phyloP scores from a whole-genome alignment of 2,113 vertebrate genomes.

The Thinocorus orbignyianus region DNA sequence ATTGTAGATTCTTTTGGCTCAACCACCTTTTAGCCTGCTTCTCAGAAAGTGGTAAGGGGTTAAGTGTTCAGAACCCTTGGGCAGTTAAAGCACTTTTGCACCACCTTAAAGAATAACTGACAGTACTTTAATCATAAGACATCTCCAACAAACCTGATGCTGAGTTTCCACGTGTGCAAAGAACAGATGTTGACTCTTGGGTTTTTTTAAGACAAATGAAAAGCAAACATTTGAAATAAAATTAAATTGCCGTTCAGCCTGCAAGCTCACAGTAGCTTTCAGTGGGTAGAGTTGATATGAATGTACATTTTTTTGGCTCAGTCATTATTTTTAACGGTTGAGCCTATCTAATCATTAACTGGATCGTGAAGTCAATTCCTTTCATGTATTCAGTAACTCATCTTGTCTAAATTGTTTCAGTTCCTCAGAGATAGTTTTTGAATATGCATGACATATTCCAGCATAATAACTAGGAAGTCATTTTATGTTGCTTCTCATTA shows the following conservation, averaged over 20 bases:
- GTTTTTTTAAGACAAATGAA: not conserved
- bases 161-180: not conserved
- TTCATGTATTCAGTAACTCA: slow-evolving; percentile 56
- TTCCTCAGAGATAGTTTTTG: slow-evolving; percentile 58
- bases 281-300: not conserved
- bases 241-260: slow-evolving; percentile 7
- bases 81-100: not conserved
- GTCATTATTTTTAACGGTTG: slow-evolving; percentile 55
- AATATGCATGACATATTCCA: slow-evolving; percentile 61
- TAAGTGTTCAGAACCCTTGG: not conserved
- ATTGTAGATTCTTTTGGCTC: not conserved
- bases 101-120: not conserved
- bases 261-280: not conserved
- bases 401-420: slow-evolving; percentile 61
- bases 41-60: not conserved
- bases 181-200: not conserved
- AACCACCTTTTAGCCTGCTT: not conserved
- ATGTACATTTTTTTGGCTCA: not conserved
- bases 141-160: not conserved
- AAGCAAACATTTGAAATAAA: slow-evolving; percentile 16
- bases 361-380: slow-evolving; percentile 35
- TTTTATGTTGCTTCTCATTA: slow-evolving; percentile 59
- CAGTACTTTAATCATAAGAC: not conserved
- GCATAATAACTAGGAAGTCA: slow-evolving; percentile 60
- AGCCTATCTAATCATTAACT: slow-evolving; percentile 46